A percentile compares a stretch with the other conserved stretches of the same genome.
These are phyloP conservation scores for Colius striatus DNA, from an alignment of 2,113 vertebrate genomes.

Conservation along the genomic window DNA sequence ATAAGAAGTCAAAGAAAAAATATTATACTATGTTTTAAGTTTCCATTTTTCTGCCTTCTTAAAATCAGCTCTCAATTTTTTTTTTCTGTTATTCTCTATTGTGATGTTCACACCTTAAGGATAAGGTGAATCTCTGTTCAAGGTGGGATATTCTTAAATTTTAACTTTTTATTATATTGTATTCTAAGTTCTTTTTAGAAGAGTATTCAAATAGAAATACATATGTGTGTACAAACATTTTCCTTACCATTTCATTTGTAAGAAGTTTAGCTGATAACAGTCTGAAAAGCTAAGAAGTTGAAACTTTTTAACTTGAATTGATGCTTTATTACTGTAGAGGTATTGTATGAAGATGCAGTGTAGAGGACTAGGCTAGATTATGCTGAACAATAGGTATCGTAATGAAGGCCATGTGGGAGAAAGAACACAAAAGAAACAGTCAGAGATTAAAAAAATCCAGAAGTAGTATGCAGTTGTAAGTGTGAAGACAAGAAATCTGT, in stretches of 20 bases:
- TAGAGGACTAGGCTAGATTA: not conserved
- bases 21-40: not conserved
- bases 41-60: not conserved
- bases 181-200: not conserved
- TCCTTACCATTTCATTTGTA: not conserved
- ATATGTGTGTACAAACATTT: not conserved
- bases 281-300: not conserved
- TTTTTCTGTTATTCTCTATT: not conserved
- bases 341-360: accelerated
- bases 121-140: not conserved
- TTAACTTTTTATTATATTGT: not conserved
- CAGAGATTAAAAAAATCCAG: not conserved
- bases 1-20: not conserved
- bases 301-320: not conserved
- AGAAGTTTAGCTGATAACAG: not conserved
- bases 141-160: not conserved
- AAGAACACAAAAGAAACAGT: not conserved
- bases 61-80: not conserved
- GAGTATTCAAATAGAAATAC: not conserved
- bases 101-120: not conserved
- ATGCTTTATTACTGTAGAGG: not conserved
- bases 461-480: too few species aligned
- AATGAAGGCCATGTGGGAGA: not conserved
- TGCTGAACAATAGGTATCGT: not conserved
- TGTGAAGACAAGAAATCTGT: not conserved